Evolutionary conservation across 1,140 invertebrate genomes (phyloP).

Genomic region (Apis dorsata): DNA sequence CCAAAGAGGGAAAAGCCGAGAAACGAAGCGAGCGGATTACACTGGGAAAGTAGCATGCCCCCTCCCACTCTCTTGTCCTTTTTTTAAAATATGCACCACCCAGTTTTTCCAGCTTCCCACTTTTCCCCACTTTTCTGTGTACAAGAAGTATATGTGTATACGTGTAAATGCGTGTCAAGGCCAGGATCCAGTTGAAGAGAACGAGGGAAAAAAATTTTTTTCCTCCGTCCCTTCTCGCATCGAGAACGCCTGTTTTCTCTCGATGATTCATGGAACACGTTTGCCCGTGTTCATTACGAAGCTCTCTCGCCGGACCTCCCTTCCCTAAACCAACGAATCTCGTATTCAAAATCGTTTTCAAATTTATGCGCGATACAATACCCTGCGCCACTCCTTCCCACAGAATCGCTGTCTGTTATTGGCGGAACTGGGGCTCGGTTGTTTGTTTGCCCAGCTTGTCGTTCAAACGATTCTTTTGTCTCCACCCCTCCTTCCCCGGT

Average conservation of each 20-base stretch:
- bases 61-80: background rate
- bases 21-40: background rate
- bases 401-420: background rate
- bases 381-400: background rate
- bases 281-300: constrained; percentile 1
- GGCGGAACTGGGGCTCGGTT: background rate
- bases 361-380: constrained; percentile 4
- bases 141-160: no score
- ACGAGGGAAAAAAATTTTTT: background rate
- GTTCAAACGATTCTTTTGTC: background rate
- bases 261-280: constrained; percentile 18
- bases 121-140: no score
- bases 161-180: background rate
- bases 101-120: background rate
- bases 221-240: background rate
- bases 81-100: background rate
- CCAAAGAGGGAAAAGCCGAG: background rate
- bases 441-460: background rate
- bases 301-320: background rate
- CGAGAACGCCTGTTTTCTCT: no score
- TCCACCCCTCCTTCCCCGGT: background rate
- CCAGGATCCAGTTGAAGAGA: constrained; percentile 1
- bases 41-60: background rate
- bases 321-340: background rate
- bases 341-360: constrained; percentile 28